Base-by-base conservation (phyloP, 2,888 invertebrate species). In the Periphyllus acericola region DNA sequence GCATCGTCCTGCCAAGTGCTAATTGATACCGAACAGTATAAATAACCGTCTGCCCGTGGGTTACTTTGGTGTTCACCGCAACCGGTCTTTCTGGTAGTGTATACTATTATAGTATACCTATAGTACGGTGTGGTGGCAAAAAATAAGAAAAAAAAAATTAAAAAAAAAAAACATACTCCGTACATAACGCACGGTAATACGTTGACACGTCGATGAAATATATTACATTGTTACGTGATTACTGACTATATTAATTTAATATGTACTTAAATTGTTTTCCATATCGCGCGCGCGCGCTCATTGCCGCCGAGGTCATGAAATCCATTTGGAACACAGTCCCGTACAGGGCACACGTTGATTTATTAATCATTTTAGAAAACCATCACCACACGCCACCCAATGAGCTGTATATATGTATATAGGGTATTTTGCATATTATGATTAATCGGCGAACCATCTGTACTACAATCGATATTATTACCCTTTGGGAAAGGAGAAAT, bases 21-120 rank as follows among this genome's bases (percentile, higher is more conserved):
- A 87, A 87, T 87, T 87, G 87, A 87, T 87, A 87, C 87, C 87
- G 40, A 87, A 87, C 87, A 60, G 79, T 87, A 80, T 87, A 81
- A 87, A 80, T 80, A 86, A 86, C 80, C 55, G 74, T 74, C 80
- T 60, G 87, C 60, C 87, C 81, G 87, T 87, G 87, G 80, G 74
- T 74, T 81, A 87, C 87, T 87, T 87, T 80, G 80, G 80, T 80
- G 55, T 81, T 25, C 29, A 80, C 87, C 80, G 87, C 87, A 87
- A 87, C 87, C 87, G 87, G 87, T 87, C 87, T 87, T 87, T 36
- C 87, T 74, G 74, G 87, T 74, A 81, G 25, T 78, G 76, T 78
- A n/a, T 40, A 3, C 4, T 74, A 75, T 75, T 40, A 32, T 32
- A 36, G 21, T 4, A 9, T n/a, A 36, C 60, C 34, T 76, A 60